A percentile compares a stretch with the other conserved stretches of the same genome.
Conservation (phyloP, 1,140 invertebrate genomes). For the Drosophila orosa region DNA sequence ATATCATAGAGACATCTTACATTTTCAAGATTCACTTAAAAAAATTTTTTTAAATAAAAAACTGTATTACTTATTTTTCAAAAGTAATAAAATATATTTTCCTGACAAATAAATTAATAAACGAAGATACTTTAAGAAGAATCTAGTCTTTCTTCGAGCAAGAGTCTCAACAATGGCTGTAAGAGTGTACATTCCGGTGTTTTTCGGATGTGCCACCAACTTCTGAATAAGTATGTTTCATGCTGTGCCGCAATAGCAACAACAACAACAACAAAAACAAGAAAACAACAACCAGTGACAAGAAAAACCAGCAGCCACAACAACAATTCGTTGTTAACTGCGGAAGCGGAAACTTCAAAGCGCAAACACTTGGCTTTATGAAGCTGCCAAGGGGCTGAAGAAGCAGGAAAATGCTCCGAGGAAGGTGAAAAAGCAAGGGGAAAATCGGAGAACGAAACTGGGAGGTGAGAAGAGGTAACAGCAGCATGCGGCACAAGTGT, state of each 20-base stretch:
- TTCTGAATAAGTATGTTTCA: slow-evolving; percentile 75
- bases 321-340: slow-evolving; percentile 56
- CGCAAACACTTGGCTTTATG: slow-evolving; percentile 72
- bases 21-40: background rate
- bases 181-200: slow-evolving; percentile 16
- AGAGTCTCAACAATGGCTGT: background rate
- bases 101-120: background rate
- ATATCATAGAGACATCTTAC: too few species aligned
- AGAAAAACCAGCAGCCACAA: slow-evolving; percentile 30
- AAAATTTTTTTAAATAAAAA: too few species aligned
- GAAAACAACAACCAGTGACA: slow-evolving; percentile 4
- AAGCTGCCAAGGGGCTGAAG: slow-evolving; percentile 49
- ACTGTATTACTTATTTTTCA: background rate
- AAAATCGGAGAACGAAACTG: slow-evolving; percentile 1
- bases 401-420: slow-evolving; percentile 5
- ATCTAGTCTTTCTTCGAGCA: background rate
- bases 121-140: too few species aligned
- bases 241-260: slow-evolving; percentile 50
- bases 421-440: slow-evolving; percentile 1
- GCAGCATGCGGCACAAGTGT: slow-evolving; percentile 25
- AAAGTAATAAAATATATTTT: background rate
- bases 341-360: slow-evolving; percentile 81
- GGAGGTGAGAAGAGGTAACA: slow-evolving; percentile 4
- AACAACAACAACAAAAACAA: slow-evolving; percentile 37
- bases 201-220: slow-evolving; percentile 68